These are phyloP conservation scores for Ceratotherium simum DNA, from an alignment of 2,113 vertebrate genomes.

Conservation along the genomic window DNA sequence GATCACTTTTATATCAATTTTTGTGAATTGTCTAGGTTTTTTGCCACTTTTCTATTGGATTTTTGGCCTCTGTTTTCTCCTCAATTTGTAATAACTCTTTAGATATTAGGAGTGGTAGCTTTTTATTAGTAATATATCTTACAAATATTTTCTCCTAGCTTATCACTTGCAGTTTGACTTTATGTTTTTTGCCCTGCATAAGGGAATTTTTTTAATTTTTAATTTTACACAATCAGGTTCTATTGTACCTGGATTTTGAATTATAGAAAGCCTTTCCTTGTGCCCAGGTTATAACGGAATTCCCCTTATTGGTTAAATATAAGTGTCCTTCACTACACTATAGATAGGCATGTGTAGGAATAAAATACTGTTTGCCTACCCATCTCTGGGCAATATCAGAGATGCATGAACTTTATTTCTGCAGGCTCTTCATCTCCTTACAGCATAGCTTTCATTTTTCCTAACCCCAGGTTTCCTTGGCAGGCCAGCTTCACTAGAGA, in stretches of 20 bases:
- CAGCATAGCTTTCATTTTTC: background rate
- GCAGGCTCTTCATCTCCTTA: background rate
- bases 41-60: background rate
- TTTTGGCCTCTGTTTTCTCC: background rate
- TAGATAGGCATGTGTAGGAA: background rate
- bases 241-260: slow-evolving; percentile 7
- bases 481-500: background rate
- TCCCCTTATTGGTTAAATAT: background rate
- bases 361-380: background rate
- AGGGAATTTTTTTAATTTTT: background rate
- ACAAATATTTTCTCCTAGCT: background rate
- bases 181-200: background rate
- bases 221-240: background rate
- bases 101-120: background rate
- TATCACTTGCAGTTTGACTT: background rate
- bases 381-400: slow-evolving; percentile 6
- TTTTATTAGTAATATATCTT: slow-evolving; percentile 22
- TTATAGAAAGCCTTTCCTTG: background rate
- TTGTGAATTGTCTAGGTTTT: background rate
- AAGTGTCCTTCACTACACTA: background rate
- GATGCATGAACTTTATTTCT: slow-evolving; percentile 11
- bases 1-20: background rate
- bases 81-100: background rate
- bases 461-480: background rate
- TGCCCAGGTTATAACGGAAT: background rate